Conservation (phyloP, 2,797 vertebrate species). For the Sebastiscus albofasciatus region DNA sequence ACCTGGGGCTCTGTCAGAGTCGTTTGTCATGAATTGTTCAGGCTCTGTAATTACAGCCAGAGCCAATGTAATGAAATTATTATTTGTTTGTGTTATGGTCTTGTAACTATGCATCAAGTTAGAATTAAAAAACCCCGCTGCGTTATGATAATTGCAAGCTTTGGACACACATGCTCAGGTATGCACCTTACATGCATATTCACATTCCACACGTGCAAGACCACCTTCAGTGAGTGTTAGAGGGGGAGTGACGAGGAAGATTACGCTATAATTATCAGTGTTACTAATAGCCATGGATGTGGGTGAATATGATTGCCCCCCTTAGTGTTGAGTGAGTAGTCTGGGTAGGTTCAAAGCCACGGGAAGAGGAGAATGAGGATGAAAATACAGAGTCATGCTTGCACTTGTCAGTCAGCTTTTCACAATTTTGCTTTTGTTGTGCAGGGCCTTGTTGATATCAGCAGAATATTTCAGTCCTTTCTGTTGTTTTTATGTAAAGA, state of each 20-base stretch:
- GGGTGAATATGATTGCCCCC: slow-evolving; percentile 14
- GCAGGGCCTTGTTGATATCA: neutral
- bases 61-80: slow-evolving; percentile 68
- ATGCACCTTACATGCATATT: slow-evolving; percentile 38
- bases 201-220: slow-evolving; percentile 54
- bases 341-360: slow-evolving; percentile 36
- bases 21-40: slow-evolving; percentile 22
- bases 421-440: neutral
- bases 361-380: slow-evolving; percentile 19
- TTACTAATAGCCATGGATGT: slow-evolving; percentile 9
- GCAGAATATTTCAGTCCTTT: neutral
- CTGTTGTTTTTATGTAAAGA: neutral
- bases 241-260: slow-evolving; percentile 37
- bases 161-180: slow-evolving; percentile 34
- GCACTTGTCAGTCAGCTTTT: slow-evolving; percentile 26
- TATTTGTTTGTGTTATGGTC: slow-evolving; percentile 81
- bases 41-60: slow-evolving; percentile 59
- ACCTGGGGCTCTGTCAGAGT: slow-evolving; percentile 30
- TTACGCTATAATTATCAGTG: slow-evolving; percentile 47
- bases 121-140: slow-evolving; percentile 26
- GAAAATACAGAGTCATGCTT: slow-evolving; percentile 17
- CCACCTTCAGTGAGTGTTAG: slow-evolving; percentile 23
- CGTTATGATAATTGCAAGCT: slow-evolving; percentile 67
- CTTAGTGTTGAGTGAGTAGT: slow-evolving; percentile 37
- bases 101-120: slow-evolving; percentile 76